Percentiles rank a stretch among this genome's conserved stretches.
Evolutionary conservation across 2,888 invertebrate species (phyloP).

Genomic region (Ectemnius lituratus): DNA sequence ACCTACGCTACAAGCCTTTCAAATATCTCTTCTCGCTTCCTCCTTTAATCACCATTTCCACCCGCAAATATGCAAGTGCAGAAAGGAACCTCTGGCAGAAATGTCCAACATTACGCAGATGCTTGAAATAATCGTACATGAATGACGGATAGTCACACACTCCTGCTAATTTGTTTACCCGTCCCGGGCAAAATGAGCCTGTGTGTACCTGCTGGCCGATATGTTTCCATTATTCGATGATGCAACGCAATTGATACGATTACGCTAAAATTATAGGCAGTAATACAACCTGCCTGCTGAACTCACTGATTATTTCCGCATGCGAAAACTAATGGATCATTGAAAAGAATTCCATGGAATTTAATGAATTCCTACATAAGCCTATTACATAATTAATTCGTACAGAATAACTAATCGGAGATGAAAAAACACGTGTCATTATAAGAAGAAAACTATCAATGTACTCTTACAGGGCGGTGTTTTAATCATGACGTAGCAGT

Average conservation of each 20-base stretch:
- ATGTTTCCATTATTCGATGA: not conserved
- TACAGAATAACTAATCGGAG: not conserved
- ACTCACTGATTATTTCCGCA: not conserved
- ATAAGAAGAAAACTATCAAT: not conserved
- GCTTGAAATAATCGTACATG: not conserved
- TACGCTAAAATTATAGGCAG: slow-evolving; percentile 4
- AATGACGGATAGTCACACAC: not conserved
- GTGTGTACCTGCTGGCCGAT: not conserved
- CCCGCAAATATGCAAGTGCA: no score
- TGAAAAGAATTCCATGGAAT: not conserved
- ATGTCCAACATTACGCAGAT: not conserved
- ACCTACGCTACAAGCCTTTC: not conserved
- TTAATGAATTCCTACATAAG: not conserved
- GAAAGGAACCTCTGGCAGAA: not conserved
- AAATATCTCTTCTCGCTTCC: not conserved
- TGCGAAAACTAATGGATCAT: not conserved
- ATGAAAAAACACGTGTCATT: not conserved
- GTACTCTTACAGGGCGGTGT: not conserved
- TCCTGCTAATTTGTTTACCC: no score
- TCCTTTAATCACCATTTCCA: not conserved
- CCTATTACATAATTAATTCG: slow-evolving; percentile 1
- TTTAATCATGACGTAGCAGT: not conserved
- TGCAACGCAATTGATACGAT: slow-evolving; percentile 22
- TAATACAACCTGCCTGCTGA: slow-evolving; percentile 1
- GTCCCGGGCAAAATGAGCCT: not conserved